Conservation (phyloP, 2,888 invertebrate genomes). For the Oxytorus armatus region DNA sequence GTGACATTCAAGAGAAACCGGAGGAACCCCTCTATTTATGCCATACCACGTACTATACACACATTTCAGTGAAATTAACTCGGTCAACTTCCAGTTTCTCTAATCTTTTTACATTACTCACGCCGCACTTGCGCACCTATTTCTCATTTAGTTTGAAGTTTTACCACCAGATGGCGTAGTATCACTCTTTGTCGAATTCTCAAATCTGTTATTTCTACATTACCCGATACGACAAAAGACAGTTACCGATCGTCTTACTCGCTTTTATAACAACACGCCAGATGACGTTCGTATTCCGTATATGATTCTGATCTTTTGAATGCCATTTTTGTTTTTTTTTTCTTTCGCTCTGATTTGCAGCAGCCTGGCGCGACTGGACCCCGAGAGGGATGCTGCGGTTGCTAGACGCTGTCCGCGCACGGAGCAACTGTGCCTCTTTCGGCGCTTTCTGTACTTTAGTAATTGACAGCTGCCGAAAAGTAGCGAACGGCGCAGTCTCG, state of each 20-base stretch:
- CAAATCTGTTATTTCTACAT: background rate
- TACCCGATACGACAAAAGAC: background rate
- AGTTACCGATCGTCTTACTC: background rate
- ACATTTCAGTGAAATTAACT: too few relatives aligned
- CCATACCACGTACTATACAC: too few relatives aligned
- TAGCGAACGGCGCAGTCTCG: slow-evolving; percentile 63
- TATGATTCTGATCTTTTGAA: slow-evolving; percentile 2
- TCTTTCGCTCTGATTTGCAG: slow-evolving; percentile 15
- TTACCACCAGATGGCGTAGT: background rate
- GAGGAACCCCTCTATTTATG: background rate
- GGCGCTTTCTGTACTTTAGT: slow-evolving; percentile 77
- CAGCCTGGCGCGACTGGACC: slow-evolving; percentile 75
- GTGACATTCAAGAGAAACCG: slow-evolving; percentile 34
- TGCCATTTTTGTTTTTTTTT: slow-evolving; percentile 3
- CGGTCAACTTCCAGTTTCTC: too few relatives aligned
- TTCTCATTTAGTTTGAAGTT: background rate
- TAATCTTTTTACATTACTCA: background rate
- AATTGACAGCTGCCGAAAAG: slow-evolving; percentile 83
- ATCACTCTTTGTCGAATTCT: too few relatives aligned
- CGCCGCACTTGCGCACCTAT: background rate
- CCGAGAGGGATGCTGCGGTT: slow-evolving; percentile 79
- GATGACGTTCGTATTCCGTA: slow-evolving; percentile 39
- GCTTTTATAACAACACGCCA: slow-evolving; percentile 11
- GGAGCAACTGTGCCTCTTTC: slow-evolving; percentile 64
- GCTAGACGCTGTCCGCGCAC: slow-evolving; percentile 37